Evolutionary conservation across 2,113 vertebrate genomes (phyloP).

Genomic region (Osmerus eperlanus): DNA sequence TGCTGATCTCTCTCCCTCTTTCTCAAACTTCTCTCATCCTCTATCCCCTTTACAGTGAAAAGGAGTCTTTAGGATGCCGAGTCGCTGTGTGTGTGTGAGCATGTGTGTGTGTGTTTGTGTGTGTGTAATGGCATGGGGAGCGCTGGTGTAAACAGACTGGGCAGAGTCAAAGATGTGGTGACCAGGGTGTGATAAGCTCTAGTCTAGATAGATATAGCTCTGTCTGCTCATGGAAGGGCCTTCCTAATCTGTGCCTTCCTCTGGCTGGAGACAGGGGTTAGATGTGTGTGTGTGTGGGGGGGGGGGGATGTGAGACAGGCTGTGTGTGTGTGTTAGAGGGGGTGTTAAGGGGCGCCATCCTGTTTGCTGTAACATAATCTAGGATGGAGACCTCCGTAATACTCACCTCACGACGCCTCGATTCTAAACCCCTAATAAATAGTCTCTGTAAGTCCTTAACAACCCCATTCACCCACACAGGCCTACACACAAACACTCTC

Average conservation of each 20-base stretch:
- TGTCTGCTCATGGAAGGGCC: constrained; percentile 34
- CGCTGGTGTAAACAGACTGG: constrained; percentile 1
- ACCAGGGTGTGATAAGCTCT: constrained; percentile 4
- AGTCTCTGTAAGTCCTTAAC: constrained; percentile 31
- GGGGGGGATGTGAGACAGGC: neutral
- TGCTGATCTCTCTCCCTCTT: neutral
- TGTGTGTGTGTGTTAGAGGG: neutral
- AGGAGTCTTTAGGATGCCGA: neutral
- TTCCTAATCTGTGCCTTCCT: constrained; percentile 32
- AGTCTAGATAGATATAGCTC: constrained; percentile 27
- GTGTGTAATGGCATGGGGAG: neutral
- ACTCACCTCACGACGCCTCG: constrained; percentile 21
- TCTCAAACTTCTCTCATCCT: neutral
- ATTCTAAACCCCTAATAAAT: constrained; percentile 39
- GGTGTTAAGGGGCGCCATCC: constrained; percentile 26
- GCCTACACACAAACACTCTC: neutral
- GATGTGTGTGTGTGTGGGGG: constrained; percentile 4
- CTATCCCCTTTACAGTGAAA: neutral
- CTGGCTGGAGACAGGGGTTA: constrained; percentile 11
- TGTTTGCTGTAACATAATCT: constrained; percentile 37
- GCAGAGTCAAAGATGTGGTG: constrained; percentile 9
- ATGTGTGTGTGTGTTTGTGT: neutral
- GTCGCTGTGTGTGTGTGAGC: neutral
- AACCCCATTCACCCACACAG: neutral
- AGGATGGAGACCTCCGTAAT: constrained; percentile 7